Conservation (phyloP, 2,888 invertebrate genomes). For the Philaethria dido region DNA sequence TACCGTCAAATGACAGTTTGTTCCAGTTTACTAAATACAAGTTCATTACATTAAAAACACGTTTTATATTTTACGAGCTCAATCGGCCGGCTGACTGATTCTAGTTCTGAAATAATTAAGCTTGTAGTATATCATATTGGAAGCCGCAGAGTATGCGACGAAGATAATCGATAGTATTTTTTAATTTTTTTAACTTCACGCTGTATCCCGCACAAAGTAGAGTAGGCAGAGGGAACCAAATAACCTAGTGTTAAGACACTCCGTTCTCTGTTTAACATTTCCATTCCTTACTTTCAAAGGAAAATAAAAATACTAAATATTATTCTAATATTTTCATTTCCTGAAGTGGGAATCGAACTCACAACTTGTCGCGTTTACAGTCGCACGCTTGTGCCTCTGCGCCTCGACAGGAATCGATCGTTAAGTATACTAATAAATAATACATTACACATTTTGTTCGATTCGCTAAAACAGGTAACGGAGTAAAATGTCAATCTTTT, state of each 20-base stretch:
- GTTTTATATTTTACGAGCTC: constrained; percentile 30
- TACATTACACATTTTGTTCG: not conserved
- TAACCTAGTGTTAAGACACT: too few species aligned
- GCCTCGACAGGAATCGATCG: too few species aligned
- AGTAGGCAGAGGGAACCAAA: too few species aligned
- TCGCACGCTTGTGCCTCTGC: too few species aligned
- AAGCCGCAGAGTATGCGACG: not conserved
- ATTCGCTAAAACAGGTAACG: not conserved
- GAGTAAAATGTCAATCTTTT: not conserved
- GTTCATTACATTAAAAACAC: constrained; percentile 36
- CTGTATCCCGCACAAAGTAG: too few species aligned
- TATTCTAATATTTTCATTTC: too few species aligned
- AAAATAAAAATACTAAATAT: too few species aligned
- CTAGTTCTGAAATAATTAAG: constrained; percentile 30
- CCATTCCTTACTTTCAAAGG: too few species aligned
- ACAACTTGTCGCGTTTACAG: too few species aligned
- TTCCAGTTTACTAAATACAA: constrained; percentile 37
- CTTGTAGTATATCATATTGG: constrained; percentile 9
- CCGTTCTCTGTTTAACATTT: too few species aligned
- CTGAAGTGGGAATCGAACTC: too few species aligned
- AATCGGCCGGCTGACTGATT: constrained; percentile 24
- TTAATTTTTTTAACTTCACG: too few species aligned
- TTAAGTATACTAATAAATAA: constrained; percentile 7
- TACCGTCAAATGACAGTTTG: constrained; percentile 33
- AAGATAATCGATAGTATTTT: constrained; percentile 2